Base-by-base conservation (phyloP, 2,113 vertebrate species). In the Petromus typicus region DNA sequence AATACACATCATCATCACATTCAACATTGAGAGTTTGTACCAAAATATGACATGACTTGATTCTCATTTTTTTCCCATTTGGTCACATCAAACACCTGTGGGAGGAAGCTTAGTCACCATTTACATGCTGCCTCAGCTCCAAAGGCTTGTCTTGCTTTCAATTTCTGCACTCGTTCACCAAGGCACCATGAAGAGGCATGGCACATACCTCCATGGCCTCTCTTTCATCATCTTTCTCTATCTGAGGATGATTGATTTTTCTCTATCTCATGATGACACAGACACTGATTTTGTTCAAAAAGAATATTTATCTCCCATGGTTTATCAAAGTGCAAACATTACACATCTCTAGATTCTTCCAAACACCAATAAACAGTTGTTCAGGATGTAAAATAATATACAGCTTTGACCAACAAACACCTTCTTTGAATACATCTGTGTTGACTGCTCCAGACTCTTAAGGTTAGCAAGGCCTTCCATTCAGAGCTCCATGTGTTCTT, bases 401-500 rank as follows among this genome's bases (percentile, higher is more conserved):
- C 63, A 12, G 66, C 54, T 56, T 57, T 13, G 37, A 27, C 14
- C 6, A 45, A n/a, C 0, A 23, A 82, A 37, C 1, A 7, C 2
- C 25, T 37, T 67, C 51, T 18, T 0, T 11, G 13, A 69, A 34
- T 3, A 10, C 1, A 7, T 0, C 20, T 10, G 1, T 32, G 6
- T 40, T 20, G n/a, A 3, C 13, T 6, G 7, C 18, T 75, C 7
- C 5, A 25, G 2, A 1, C 6, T 37, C 11, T 1, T 0, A 0
- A 43, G 18, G 16, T 45, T 13, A 7, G 25, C 0, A 9, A 54
- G 18, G 10, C 3, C 13, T 22, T 45, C 37, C 0, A 0, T 18
- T 96, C 87, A 98, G 17, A 97, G 88, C 45, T 98, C 97, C 0
- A 9, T 0, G 2, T 69, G 95, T 0, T 93, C 54, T n/a, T 13